These are phyloP conservation scores for Poeciliopsis turrubarensis DNA, from an alignment of 2,113 vertebrate species.

Conservation along the genomic window DNA sequence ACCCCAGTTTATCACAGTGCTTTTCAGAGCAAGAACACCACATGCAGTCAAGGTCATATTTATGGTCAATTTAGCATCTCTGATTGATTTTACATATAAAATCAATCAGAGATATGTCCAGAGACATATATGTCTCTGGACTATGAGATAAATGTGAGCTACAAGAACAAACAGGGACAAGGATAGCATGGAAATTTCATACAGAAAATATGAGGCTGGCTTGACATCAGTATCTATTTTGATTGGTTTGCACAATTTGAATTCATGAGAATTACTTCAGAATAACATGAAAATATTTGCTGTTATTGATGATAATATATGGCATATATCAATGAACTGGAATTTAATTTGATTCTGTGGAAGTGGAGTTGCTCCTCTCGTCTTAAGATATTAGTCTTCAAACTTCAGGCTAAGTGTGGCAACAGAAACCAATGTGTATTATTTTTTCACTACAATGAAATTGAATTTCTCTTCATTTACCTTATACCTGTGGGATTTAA, in stretches of 20 bases:
- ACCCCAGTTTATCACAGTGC: too few species aligned
- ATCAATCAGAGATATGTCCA: too few species aligned
- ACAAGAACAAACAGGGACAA: too few species aligned
- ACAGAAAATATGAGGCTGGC: neutral
- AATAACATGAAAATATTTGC: conserved; percentile 21
- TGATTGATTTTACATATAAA: neutral
- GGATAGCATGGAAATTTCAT: neutral
- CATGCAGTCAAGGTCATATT: neutral
- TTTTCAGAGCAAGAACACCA: too few species aligned
- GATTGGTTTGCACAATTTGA: neutral
- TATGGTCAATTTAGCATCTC: neutral
- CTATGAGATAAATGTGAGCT: neutral
- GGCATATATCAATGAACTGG: neutral
- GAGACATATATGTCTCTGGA: neutral
- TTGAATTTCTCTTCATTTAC: too few species aligned
- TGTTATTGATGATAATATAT: neutral
- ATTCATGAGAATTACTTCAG: conserved; percentile 4
- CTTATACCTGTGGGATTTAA: too few species aligned
- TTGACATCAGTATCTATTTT: too few species aligned
- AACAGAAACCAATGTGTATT: too few species aligned
- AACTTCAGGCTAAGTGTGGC: too few species aligned
- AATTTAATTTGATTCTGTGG: neutral
- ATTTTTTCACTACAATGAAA: too few species aligned
- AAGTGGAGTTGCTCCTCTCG: neutral
- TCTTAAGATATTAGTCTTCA: neutral